Evolutionary conservation across 2,888 invertebrate genomes (phyloP).

Genomic region (Drosophila aldrichi): DNA sequence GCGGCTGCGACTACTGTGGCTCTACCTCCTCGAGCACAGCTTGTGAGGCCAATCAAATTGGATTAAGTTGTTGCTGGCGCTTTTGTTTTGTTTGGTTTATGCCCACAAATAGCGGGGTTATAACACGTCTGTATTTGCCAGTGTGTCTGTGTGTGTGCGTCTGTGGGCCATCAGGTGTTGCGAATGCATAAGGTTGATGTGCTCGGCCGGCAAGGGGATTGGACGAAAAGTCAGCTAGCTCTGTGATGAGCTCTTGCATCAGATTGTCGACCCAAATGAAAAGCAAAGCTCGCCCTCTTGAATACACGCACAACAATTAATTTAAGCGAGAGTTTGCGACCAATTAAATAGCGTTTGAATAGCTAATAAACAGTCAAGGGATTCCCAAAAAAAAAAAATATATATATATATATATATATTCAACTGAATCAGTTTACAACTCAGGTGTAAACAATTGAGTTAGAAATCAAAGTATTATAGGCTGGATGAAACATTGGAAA

Average conservation of each 20-base stretch:
- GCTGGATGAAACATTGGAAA: not conserved
- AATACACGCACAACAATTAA: conserved; percentile 35
- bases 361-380: conserved; percentile 13
- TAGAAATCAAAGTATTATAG: not conserved
- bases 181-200: conserved; percentile 16
- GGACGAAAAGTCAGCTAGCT: not conserved
- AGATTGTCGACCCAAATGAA: conserved; percentile 47
- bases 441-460: not conserved
- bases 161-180: conserved; percentile 29
- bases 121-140: conserved; percentile 3
- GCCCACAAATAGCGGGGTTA: conserved; percentile 23
- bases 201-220: not conserved
- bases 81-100: conserved; percentile 45
- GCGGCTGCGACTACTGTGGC: conserved; percentile 2
- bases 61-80: conserved; percentile 72
- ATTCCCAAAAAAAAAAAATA: not conserved
- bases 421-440: not conserved
- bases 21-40: conserved; percentile 24
- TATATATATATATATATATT: not conserved
- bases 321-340: not conserved
- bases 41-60: conserved; percentile 68
- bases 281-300: conserved; percentile 39
- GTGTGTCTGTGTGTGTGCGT: not conserved
- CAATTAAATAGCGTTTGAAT: conserved; percentile 1
- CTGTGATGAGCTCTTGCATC: conserved; percentile 14